Evolutionary conservation across 2,113 vertebrate genomes (phyloP).

Genomic region (human): GRCh38 chr12:88941001-88941500

Average conservation of each 20-base stretch:
- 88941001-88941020: background rate
- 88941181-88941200: too few species aligned
- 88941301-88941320: too few species aligned
- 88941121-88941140: background rate
- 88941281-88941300: too few species aligned
- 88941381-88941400: background rate
- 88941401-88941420: background rate
- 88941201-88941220: too few species aligned
- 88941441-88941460: background rate
- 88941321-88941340: too few species aligned
- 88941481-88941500: background rate
- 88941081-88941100: constrained; percentile 3
- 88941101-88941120: constrained; percentile 30
- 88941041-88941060: background rate
- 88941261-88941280: too few species aligned
- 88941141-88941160: background rate
- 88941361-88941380: background rate
- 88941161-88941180: background rate
- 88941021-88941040: constrained; percentile 52
- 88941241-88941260: too few species aligned
- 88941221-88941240: too few species aligned
- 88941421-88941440: background rate
- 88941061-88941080: constrained; percentile 22
- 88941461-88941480: background rate
- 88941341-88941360: too few species aligned